phyloP scores from a whole-genome alignment of 1,140 invertebrate species.

The Delia radicum region DNA sequence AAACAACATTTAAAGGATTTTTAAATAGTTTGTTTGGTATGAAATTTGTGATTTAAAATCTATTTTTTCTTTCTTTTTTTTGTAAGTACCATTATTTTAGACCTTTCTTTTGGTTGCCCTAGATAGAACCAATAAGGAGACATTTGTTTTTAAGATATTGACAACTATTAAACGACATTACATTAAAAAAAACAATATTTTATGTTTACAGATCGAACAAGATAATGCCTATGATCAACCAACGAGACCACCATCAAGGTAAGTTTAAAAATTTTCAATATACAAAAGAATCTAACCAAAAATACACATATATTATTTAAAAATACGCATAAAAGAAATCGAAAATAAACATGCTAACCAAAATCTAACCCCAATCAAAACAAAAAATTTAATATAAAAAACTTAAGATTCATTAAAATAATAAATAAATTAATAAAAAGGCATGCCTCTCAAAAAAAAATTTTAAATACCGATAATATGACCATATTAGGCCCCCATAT shows the following conservation, averaged over 20 bases:
- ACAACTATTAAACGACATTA: too few relatives aligned
- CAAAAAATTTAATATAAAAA: background rate
- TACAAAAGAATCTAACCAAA: conserved; percentile 9
- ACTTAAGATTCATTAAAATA: background rate
- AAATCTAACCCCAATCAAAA: background rate
- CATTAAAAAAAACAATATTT: too few relatives aligned
- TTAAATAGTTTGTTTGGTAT: too few relatives aligned
- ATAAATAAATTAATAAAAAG: background rate
- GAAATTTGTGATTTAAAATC: too few relatives aligned
- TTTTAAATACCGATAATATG: background rate
- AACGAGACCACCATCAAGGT: conserved; percentile 56
- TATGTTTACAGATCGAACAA: conserved; percentile 47
- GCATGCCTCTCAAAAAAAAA: background rate
- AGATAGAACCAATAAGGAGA: too few relatives aligned
- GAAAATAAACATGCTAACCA: conserved; percentile 1
- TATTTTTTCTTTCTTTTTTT: too few relatives aligned
- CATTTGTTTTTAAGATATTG: too few relatives aligned
- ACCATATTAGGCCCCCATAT: background rate
- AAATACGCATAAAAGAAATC: background rate
- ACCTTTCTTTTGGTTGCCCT: too few relatives aligned
- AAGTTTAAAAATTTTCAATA: conserved; percentile 35
- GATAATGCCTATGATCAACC: conserved; percentile 51
- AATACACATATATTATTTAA: conserved; percentile 13
- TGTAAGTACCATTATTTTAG: too few relatives aligned
- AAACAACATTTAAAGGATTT: too few relatives aligned